Conservation (phyloP, 2,888 invertebrate genomes). For the Didymodactylos carnosus region DNA sequence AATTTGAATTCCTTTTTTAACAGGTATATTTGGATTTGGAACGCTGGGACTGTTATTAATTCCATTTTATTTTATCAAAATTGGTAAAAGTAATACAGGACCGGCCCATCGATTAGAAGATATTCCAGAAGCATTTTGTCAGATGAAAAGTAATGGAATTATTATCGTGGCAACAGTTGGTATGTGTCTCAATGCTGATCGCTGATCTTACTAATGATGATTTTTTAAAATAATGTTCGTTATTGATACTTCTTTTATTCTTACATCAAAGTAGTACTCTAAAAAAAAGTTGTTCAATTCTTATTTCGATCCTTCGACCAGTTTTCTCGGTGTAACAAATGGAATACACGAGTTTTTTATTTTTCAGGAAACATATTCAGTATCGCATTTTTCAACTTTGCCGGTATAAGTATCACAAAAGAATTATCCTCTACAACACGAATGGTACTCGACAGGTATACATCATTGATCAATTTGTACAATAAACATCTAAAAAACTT, state of each 20-base stretch:
- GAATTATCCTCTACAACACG: constrained; percentile 74
- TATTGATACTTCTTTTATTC: too few species aligned
- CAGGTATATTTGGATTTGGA: constrained; percentile 48
- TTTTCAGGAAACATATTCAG: constrained; percentile 54
- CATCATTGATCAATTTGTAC: constrained; percentile 70
- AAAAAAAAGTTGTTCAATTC: too few species aligned
- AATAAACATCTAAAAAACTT: too few species aligned
- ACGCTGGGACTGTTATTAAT: constrained; percentile 46
- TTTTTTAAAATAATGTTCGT: too few species aligned
- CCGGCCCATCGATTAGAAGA: constrained; percentile 48
- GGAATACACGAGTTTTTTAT: not conserved
- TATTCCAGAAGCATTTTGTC: constrained; percentile 58
- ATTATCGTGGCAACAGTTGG: constrained; percentile 49
- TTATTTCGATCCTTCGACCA: too few species aligned
- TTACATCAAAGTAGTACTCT: too few species aligned
- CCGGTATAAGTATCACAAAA: constrained; percentile 73
- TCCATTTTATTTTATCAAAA: constrained; percentile 31
- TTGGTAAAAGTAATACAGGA: not conserved
- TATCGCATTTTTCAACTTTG: constrained; percentile 78
- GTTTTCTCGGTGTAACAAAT: not conserved
- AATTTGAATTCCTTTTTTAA: too few species aligned
- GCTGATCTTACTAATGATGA: too few species aligned
- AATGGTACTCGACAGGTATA: constrained; percentile 64
- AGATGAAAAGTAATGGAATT: constrained; percentile 48
- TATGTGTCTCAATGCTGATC: too few species aligned